These are phyloP conservation scores for Tenthredo notha DNA, from an alignment of 2,888 invertebrate species.

Conservation along the genomic window DNA sequence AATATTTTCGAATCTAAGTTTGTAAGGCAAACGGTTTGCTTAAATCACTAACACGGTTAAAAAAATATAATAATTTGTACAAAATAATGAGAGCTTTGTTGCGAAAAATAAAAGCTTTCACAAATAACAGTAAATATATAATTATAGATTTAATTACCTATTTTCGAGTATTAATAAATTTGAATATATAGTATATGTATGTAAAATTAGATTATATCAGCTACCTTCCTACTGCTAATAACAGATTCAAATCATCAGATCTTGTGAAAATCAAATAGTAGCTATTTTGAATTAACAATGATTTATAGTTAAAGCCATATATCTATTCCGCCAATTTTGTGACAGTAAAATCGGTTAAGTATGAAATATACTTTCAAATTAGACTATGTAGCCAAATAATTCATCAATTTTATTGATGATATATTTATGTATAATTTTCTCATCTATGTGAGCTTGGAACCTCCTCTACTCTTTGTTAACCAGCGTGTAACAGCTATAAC, in stretches of 20 bases:
- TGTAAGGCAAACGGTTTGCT: conserved; percentile 25
- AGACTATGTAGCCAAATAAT: background rate
- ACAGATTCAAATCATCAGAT: background rate
- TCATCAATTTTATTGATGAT: conserved; percentile 16
- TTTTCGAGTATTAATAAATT: background rate
- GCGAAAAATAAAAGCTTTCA: background rate
- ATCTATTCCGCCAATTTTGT: background rate
- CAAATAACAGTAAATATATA: conserved; percentile 22
- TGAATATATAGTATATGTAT: conserved; percentile 15
- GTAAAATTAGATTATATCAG: background rate
- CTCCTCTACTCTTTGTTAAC: background rate
- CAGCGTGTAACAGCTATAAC: conserved; percentile 24
- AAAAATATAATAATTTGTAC: conserved; percentile 41
- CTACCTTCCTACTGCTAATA: background rate
- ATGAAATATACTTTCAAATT: background rate
- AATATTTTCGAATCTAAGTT: conserved; percentile 30
- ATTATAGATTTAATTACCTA: background rate
- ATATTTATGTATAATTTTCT: background rate
- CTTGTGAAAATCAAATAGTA: conserved; percentile 5
- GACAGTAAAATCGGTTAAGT: background rate
- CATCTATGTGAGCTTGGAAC: conserved; percentile 1
- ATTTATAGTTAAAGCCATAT: background rate
- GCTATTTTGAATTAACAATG: background rate
- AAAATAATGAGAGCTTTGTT: conserved; percentile 26
- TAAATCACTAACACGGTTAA: background rate